Evolutionary conservation across 1,140 invertebrate genomes (phyloP).

Genomic region (Caenorhabditis tropicalis): DNA sequence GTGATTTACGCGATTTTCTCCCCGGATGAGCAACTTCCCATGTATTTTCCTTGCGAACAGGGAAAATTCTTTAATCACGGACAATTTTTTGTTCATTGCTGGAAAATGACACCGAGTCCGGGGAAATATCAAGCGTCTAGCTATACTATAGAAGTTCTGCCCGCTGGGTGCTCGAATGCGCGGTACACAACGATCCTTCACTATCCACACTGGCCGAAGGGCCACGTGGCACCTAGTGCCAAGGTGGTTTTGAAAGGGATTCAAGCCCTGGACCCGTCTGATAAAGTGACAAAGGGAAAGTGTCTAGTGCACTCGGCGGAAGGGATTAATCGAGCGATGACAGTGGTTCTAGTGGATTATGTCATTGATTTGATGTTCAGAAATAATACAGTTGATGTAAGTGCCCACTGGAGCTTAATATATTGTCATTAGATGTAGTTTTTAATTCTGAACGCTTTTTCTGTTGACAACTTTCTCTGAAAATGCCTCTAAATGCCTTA

Average conservation of each 20-base stretch:
- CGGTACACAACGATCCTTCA: neutral
- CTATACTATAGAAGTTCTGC: neutral
- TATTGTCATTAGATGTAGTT: no score
- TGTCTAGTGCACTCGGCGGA: neutral
- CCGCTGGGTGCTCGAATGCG: neutral
- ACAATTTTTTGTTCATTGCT: constrained; percentile 29
- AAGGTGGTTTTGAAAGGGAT: constrained; percentile 32
- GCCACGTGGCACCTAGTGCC: neutral
- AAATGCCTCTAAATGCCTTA: no score
- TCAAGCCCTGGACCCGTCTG: neutral
- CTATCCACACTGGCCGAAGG: constrained; percentile 29
- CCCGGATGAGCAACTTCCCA: neutral
- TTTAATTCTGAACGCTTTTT: no score
- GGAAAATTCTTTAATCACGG: constrained; percentile 21
- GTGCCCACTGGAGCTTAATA: no score
- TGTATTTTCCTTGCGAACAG: neutral
- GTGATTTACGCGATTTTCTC: constrained; percentile 11
- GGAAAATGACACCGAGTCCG: neutral
- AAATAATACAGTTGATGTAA: constrained; percentile 12
- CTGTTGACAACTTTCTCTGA: no score
- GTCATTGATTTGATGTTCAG: neutral
- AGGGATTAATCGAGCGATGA: constrained; percentile 19
- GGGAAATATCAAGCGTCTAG: neutral
- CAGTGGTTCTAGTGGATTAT: neutral
- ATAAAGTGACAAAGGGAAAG: constrained; percentile 1